Conservation (phyloP, 1,140 invertebrate species). For the Zaprionus vittiger region DNA sequence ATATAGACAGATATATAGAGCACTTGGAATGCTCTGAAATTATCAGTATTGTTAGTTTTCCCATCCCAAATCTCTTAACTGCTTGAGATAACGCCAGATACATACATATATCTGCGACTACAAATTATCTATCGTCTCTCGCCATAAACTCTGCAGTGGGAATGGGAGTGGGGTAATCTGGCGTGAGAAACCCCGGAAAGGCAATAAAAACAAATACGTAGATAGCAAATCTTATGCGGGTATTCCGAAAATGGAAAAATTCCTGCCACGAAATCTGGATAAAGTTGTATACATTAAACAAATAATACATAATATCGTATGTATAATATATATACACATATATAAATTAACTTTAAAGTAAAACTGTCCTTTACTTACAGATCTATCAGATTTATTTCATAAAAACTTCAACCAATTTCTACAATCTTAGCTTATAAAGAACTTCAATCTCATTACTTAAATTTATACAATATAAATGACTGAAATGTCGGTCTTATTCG, state of each 20-base stretch:
- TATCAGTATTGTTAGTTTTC: not conserved
- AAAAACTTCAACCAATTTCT: not conserved
- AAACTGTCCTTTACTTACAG: not conserved
- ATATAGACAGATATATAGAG: conserved; percentile 1
- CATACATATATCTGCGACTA: not conserved
- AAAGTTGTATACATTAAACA: no score
- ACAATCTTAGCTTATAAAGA: not conserved
- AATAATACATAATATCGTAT: no score
- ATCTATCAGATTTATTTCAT: not conserved
- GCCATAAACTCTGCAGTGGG: not conserved
- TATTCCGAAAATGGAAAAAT: no score
- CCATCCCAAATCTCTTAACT: not conserved
- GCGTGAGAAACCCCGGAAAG: not conserved
- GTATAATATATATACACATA: no score
- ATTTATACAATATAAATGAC: no score
- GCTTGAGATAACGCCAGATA: not conserved
- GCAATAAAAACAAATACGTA: not conserved
- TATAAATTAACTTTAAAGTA: no score
- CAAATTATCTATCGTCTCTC: conserved; percentile 3
- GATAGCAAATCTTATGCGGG: no score
- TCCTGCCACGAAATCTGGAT: no score
- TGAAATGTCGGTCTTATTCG: not conserved
- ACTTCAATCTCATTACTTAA: no score
- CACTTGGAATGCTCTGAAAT: not conserved
- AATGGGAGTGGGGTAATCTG: not conserved